phyloP scores from a whole-genome alignment of 2,113 vertebrate species.

The Phalacrocorax pelagicus region DNA sequence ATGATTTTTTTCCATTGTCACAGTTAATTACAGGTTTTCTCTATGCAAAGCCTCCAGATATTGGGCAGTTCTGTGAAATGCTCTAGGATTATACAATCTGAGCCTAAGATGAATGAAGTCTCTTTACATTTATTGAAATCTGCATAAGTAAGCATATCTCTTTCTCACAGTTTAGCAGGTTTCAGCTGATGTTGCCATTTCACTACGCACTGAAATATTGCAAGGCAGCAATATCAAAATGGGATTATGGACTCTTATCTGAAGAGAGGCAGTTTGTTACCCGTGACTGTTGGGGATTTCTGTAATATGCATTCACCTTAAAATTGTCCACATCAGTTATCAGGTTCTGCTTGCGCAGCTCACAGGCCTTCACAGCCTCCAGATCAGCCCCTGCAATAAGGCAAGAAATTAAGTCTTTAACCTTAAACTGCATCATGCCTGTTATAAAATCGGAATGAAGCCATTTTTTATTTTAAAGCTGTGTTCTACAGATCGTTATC shows the following conservation, averaged over 20 bases:
- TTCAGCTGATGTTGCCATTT: neutral
- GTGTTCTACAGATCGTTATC: neutral
- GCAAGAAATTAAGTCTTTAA: neutral
- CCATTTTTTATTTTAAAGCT: neutral
- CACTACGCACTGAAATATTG: neutral
- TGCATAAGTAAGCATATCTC: neutral
- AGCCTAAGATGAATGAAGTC: neutral
- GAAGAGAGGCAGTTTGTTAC: slow-evolving; percentile 25
- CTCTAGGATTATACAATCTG: neutral
- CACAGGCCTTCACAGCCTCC: slow-evolving; percentile 52
- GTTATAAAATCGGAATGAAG: neutral
- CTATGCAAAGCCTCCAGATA: neutral
- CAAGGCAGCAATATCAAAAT: neutral
- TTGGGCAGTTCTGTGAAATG: neutral
- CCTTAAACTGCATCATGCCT: neutral
- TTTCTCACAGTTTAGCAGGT: neutral
- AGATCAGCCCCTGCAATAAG: slow-evolving; percentile 59
- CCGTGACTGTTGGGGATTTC: slow-evolving; percentile 52
- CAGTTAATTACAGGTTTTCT: neutral
- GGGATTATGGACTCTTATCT: neutral
- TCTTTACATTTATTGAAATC: neutral
- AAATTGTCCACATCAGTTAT: slow-evolving; percentile 41
- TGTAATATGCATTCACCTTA: slow-evolving; percentile 38
- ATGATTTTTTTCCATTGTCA: neutral
- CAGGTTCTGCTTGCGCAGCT: slow-evolving; percentile 67